Evolutionary conservation across 1,140 invertebrate species (phyloP), one percentile per base, ranked within the genome.

Genomic region (Drosophila miranda): DNA sequence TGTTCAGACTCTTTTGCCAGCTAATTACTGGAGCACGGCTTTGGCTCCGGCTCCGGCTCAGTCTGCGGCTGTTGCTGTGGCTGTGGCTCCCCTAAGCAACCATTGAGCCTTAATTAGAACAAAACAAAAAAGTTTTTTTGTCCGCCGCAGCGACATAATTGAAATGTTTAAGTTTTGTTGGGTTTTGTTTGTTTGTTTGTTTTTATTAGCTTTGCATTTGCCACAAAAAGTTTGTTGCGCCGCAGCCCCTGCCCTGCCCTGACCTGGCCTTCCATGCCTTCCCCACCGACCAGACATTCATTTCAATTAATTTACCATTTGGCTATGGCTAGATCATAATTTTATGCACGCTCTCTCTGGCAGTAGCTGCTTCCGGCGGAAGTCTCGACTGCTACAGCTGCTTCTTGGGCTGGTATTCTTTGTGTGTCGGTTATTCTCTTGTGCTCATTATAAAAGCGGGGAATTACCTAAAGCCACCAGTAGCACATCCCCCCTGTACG

Each of bases 221-320:
- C 19, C 42, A 19, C 38, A 57, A 56, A 57, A 68, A 75, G 61
- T 51, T 56, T 79, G 11, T 34, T 34, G 21, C 48, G 23, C 42
- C 38, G 3, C 30, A 26, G 28, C 8, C n/a, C 21, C 14, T 38
- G 13, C 2, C 26, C n/a, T 30, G 13, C 2, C 19, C 26, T 30
- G 13, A 2, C 3, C 16, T 19, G 19, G 19, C 19, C 2, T 19
- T 1, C 19, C 19, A 19, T 19, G 19, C 19, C n/a, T 8, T 38
- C 43, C 2, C 41, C 52, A 5, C 23, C 23, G 23, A 26, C 23
- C 23, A 9, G 7, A n/a, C 72, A 80, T 80, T 86, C 49, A 61
- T 86, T 86, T 83, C 72, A 86, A 83, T 83, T 80, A 83, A 76
- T 76, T 83, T 62, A 49, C 56, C 63, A 86, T 86, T 86, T 76